These are phyloP conservation scores for Megaceryle alcyon DNA, from an alignment of 2,797 vertebrate species.

Conservation along the genomic window DNA sequence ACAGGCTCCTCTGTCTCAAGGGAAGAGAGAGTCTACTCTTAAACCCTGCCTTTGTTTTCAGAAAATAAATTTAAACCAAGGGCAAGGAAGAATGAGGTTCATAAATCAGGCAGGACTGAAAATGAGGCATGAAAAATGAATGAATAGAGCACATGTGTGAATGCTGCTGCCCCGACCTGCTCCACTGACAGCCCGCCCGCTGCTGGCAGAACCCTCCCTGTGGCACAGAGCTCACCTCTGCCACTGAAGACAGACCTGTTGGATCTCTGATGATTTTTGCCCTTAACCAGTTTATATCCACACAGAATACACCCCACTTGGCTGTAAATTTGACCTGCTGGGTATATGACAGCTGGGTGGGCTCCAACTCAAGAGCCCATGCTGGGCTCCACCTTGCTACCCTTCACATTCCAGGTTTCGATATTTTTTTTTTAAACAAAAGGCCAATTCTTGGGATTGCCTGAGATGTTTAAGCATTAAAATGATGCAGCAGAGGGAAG, in stretches of 20 bases:
- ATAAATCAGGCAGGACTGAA: slow-evolving; percentile 56
- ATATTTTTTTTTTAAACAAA: neutral
- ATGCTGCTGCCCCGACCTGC: accelerated
- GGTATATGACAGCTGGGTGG: neutral
- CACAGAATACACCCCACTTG: neutral
- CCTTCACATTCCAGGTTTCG: neutral
- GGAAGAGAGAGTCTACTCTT: neutral
- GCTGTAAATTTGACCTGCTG: neutral
- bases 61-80: slow-evolving; percentile 50
- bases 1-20: neutral
- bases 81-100: slow-evolving; percentile 45
- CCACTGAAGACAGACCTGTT: neutral
- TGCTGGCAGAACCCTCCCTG: neutral
- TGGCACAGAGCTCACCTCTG: neutral
- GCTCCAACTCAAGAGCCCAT: accelerated
- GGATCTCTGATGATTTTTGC: accelerated
- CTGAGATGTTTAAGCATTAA: neutral
- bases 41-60: neutral
- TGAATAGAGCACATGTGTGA: neutral
- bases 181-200: neutral
- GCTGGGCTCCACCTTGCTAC: neutral
- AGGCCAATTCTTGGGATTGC: neutral
- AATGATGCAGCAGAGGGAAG: neutral
- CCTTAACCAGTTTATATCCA: neutral
- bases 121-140: slow-evolving; percentile 58